These are phyloP conservation scores for Anolis sagrei DNA, from an alignment of 2,113 vertebrate genomes.

Conservation along the genomic window DNA sequence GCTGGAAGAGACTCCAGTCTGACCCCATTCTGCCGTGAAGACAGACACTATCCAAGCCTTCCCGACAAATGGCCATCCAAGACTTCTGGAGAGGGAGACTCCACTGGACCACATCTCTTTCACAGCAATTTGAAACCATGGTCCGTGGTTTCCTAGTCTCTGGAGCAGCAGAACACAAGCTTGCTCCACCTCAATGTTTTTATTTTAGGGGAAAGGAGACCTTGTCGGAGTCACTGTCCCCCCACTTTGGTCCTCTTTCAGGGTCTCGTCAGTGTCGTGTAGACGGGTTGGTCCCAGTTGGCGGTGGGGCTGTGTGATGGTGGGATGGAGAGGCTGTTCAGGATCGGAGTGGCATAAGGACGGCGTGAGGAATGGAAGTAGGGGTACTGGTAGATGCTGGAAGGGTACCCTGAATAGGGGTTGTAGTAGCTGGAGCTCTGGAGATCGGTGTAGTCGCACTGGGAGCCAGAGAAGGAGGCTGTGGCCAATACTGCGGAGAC, in stretches of 20 bases:
- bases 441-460: slow-evolving; percentile 96
- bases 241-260: slow-evolving; percentile 54
- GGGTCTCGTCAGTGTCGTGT: slow-evolving; percentile 94
- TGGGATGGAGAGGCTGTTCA: slow-evolving; percentile 90
- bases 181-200: too few relatives aligned
- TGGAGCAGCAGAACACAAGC: too few relatives aligned
- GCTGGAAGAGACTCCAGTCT: too few relatives aligned
- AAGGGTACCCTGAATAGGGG: slow-evolving; percentile 90
- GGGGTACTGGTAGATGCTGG: slow-evolving; percentile 93
- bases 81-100: too few relatives aligned
- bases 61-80: too few relatives aligned
- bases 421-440: slow-evolving; percentile 93
- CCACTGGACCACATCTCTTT: too few relatives aligned
- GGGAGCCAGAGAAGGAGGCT: slow-evolving; percentile 85
- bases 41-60: too few relatives aligned
- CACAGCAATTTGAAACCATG: too few relatives aligned
- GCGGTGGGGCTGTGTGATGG: slow-evolving; percentile 89
- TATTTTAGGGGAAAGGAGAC: too few relatives aligned
- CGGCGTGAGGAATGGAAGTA: slow-evolving; percentile 95
- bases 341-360: slow-evolving; percentile 89
- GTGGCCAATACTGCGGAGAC: slow-evolving; percentile 73
- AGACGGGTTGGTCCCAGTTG: slow-evolving; percentile 97
- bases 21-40: too few relatives aligned
- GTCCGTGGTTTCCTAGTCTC: too few relatives aligned
- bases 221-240: too few relatives aligned